Percentiles rank a stretch among this genome's conserved stretches.
phyloP scores from a whole-genome alignment of 2,797 vertebrate species.

The Heliangelus exortis region DNA sequence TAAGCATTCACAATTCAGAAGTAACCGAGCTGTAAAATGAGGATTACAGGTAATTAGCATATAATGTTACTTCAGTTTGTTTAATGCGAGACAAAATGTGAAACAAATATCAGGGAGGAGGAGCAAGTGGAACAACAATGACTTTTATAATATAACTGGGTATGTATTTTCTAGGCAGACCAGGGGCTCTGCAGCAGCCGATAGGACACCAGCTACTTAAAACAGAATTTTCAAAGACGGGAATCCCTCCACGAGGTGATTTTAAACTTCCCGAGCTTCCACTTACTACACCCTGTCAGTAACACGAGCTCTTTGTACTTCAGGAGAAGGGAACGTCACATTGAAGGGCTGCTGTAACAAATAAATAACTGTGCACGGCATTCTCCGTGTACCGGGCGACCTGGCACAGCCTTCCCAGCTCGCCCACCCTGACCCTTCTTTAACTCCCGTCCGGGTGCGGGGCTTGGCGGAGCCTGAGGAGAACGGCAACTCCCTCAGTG shows the following conservation, averaged over 20 bases:
- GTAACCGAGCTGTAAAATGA: background rate
- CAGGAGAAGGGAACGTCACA: fast-evolving
- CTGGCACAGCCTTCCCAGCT: no score
- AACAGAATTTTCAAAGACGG: background rate
- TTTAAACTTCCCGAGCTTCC: background rate
- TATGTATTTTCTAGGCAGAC: background rate
- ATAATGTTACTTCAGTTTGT: background rate
- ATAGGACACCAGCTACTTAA: background rate
- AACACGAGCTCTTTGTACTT: background rate
- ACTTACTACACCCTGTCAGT: fast-evolving
- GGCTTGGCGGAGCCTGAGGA: background rate
- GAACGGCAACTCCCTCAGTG: background rate
- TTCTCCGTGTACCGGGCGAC: background rate
- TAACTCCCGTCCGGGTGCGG: background rate
- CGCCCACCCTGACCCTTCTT: background rate
- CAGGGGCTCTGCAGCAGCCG: background rate
- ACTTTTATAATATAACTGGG: background rate
- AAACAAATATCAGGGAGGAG: background rate
- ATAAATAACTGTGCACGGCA: fast-evolving
- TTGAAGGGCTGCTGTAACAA: background rate
- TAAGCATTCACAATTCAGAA: background rate
- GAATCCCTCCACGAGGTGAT: background rate
- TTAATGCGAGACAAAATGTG: background rate
- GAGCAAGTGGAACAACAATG: background rate
- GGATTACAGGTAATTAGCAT: background rate